Conservation (phyloP, 2,797 vertebrate species). For the Sebastes baramenuke region DNA sequence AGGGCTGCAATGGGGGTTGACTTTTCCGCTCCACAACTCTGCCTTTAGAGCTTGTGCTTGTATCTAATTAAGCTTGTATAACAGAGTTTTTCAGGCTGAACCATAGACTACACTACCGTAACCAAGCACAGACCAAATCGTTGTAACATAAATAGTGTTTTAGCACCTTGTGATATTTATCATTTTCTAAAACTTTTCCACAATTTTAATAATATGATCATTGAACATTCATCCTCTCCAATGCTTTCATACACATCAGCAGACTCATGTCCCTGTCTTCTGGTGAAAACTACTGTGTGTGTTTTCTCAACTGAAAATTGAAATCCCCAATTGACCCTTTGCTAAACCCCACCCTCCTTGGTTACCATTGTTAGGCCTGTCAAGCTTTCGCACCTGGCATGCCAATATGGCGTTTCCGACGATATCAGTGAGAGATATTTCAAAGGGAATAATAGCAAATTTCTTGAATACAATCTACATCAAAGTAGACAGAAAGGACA, state of each 20-base stretch:
- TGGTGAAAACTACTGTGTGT: not conserved
- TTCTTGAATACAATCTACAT: too few relatives aligned
- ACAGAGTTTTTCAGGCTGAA: not conserved
- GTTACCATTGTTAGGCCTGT: not conserved
- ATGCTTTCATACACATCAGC: not conserved
- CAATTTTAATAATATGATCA: not conserved
- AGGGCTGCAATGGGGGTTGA: not conserved
- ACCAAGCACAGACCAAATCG: not conserved
- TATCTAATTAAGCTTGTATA: not conserved
- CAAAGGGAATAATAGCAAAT: too few relatives aligned
- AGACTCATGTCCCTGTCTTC: not conserved
- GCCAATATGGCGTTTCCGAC: rapidly evolving
- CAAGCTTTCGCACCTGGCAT: not conserved
- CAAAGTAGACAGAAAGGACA: not conserved
- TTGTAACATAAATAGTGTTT: not conserved
- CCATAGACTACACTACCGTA: too few relatives aligned
- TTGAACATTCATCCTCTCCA: not conserved
- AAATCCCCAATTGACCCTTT: not conserved
- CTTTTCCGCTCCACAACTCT: not conserved
- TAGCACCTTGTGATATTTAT: not conserved
- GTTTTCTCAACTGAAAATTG: not conserved
- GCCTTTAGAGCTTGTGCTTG: not conserved
- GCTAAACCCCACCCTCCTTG: not conserved
- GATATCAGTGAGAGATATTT: too few relatives aligned
- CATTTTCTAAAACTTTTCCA: not conserved